Base-by-base conservation (phyloP, 2,888 invertebrate genomes). In the Caenorhabditis wallacei region DNA sequence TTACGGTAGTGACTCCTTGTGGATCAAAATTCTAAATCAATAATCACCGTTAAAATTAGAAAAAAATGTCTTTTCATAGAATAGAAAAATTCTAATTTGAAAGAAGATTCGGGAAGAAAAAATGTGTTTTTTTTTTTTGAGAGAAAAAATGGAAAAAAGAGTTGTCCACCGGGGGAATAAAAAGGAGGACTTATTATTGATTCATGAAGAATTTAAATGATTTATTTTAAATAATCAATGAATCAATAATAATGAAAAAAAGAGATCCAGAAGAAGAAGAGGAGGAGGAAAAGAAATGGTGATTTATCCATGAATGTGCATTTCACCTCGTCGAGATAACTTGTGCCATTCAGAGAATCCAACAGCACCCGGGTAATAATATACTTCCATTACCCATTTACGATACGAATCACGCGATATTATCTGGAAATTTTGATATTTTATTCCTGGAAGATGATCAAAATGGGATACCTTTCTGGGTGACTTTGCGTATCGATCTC, bases 371-470 rank as follows among this genome's bases (percentile, higher is more conserved):
- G 88, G 88, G 43, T 87, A 88, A 68, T 88, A 88, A 66, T 88
- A 88, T 40, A 90, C 90, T 80, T 91, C 91, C 90, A 91, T 90
- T 35, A 91, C 88, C 90, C 90, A 91, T 72, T 90, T 90, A 16
- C 89, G 85, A 72, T 88, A 89, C n/a, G 90, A 91, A 64, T 91
- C 91, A 46, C 91, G 85, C 0, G 91, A 91, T 43, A 91, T 90
- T 75, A 91, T 90, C 89, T 88, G 80, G 11, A 85, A 84, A 24
- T 30, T n/a, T n/a, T n/a, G n/a, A n/a, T n/a, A n/a, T n/a, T n/a
- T n/a, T n/a, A n/a, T n/a, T n/a, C n/a, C n/a, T n/a, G n/a, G n/a
- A n/a, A n/a, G n/a, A n/a, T 51, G 18, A 11, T 20, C 5, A 51
- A 51, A 30, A 30, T 3, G 30, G 8, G 18, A 54, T 20, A 88